Conservation (phyloP, 2,797 vertebrate genomes). For the Nannoperca obscura region DNA sequence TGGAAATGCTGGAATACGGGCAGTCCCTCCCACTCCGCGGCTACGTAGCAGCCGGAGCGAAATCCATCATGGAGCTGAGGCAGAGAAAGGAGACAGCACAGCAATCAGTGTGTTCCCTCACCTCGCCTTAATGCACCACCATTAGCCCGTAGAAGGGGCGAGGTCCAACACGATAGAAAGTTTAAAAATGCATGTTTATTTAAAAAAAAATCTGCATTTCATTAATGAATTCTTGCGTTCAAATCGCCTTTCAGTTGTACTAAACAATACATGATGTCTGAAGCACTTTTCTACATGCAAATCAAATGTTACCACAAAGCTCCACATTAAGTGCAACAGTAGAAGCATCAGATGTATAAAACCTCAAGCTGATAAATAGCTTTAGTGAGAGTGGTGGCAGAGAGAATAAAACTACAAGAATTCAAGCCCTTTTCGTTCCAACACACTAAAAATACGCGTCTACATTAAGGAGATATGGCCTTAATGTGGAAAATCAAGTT, state of each 20-base stretch:
- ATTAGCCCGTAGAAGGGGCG: conserved; percentile 47
- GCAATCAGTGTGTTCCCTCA: conserved; percentile 75
- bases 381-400: background rate
- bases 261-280: background rate
- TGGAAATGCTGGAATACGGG: conserved; percentile 86
- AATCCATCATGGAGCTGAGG: conserved; percentile 88
- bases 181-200: conserved; percentile 34
- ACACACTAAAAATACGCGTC: background rate
- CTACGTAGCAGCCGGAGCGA: conserved; percentile 83
- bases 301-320: conserved; percentile 29
- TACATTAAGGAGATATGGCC: background rate
- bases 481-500: conserved; percentile 49
- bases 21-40: conserved; percentile 91
- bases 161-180: conserved; percentile 51
- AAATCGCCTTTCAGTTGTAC: background rate
- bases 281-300: conserved; percentile 15
- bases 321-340: background rate
- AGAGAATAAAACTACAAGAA: background rate
- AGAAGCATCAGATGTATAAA: conserved; percentile 2
- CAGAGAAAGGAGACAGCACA: conserved; percentile 76
- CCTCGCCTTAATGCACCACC: conserved; percentile 74
- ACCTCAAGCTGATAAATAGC: background rate
- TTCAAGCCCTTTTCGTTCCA: background rate
- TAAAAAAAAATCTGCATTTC: background rate
- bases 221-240: background rate